Evolutionary conservation across 1,140 invertebrate genomes (phyloP).

Genomic region (Heterodera schachtii): DNA sequence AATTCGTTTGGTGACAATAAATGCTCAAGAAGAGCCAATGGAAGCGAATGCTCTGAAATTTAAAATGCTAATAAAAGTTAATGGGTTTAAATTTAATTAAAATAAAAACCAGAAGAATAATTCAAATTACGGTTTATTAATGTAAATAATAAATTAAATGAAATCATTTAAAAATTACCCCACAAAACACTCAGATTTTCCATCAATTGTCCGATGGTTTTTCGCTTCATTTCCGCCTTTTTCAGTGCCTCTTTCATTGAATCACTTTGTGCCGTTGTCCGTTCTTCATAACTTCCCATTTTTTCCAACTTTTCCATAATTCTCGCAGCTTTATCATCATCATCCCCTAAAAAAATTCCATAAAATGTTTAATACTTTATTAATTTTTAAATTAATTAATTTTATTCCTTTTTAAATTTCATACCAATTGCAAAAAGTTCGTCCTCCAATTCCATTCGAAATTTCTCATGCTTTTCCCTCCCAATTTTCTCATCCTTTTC

Average conservation of each 20-base stretch:
- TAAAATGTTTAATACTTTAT: neutral
- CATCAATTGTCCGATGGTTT: no score
- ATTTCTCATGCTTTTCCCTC: neutral
- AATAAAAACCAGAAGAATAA: no score
- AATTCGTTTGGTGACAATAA: neutral
- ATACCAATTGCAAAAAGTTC: neutral
- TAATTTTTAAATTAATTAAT: neutral
- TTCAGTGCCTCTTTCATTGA: neutral
- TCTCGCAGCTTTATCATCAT: neutral
- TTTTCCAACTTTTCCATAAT: neutral
- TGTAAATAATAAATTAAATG: no score
- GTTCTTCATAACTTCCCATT: neutral
- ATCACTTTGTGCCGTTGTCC: neutral
- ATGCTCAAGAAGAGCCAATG: neutral
- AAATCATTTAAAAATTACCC: no score
- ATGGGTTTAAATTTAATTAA: no score
- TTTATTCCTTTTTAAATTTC: no score
- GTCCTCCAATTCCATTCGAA: neutral
- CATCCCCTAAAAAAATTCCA: neutral
- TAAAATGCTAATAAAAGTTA: no score
- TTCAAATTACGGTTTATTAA: no score
- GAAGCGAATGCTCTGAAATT: neutral
- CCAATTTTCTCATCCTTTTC: neutral
- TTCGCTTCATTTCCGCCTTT: neutral
- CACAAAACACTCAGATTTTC: no score